Base-by-base conservation (phyloP, 30 jellyfish, hydroid and myxozoan species). In the Euphysa ruthae region DNA sequence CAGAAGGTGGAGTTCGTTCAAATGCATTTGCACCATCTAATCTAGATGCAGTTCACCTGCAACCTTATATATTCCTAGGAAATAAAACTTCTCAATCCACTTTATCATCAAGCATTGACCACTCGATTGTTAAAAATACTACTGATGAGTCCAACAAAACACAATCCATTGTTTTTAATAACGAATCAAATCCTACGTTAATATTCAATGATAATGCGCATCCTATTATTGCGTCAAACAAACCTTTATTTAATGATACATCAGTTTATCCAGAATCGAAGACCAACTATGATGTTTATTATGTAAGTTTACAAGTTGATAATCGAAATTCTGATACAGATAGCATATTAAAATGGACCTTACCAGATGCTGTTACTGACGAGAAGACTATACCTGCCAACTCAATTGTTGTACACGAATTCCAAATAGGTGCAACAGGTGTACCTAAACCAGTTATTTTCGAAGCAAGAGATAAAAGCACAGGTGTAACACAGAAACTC, bases 311-410 rank as follows among this genome's bases (percentile, higher is more conserved):
- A 16, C 70, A 75, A 26, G 89, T 84, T 28, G 87, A 60, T 62
- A 85, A 85, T 63, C 92, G 65, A 63, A 55, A 52, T 21, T 70
- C 92, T 1, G 71, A 92, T 3, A 43, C 54, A 28, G 92, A 72
- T 22, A 61, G 71, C 13, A 70, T 78, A 10, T 46, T 84, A 38
- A 70, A 66, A 32, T 84, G 85, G 71, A 38, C 64, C 16, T 35
- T 68, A 10, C 80, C 80, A 21, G 80, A 68, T 43, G 80, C 74
- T 6, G 50, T 51, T 16, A 68, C 27, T 22, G 82, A 42, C 6
- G 90, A 77, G 21, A 77, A 84, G 55, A 85, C 58, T 4, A 68
- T 84, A 32, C 96, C 96, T 12, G 79, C 60, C 4, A 71, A 70
- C 14, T 33, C 91, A 4, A 65, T 58, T 26, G 90, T 85, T 19